A percentile compares a stretch with the other conserved stretches of the same genome.
Conservation (phyloP, 2,113 vertebrate species). For the Cinclus cinclus region DNA sequence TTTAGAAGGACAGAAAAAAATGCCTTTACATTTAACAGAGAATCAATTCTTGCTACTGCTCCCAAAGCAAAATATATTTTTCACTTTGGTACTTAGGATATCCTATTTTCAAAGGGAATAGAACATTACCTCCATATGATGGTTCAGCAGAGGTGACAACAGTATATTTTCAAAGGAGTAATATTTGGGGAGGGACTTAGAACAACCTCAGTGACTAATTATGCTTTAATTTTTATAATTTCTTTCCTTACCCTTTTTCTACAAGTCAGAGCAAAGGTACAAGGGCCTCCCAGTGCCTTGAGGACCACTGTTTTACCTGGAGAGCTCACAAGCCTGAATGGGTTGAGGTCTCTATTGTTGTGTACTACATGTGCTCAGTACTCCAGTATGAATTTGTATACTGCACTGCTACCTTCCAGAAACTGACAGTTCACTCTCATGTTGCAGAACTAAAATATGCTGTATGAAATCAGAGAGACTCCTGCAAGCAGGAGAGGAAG, state of each 20-base stretch:
- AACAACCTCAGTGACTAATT: background rate
- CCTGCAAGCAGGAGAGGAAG: background rate
- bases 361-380: background rate
- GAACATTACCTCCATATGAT: background rate
- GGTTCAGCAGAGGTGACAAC: background rate
- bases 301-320: background rate
- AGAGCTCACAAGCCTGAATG: background rate
- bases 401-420: background rate
- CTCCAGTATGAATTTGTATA: background rate
- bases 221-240: background rate
- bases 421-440: background rate
- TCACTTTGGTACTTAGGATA: background rate
- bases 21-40: background rate
- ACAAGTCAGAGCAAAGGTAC: background rate
- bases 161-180: background rate
- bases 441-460: background rate
- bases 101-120: background rate
- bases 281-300: background rate
- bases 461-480: background rate
- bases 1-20: background rate
- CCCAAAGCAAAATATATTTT: background rate
- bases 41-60: background rate
- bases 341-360: background rate
- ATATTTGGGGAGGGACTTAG: background rate
- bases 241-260: background rate